A percentile compares a stretch with the other conserved stretches of the same genome.
Conservation (phyloP, 1,140 invertebrate genomes). For the Lethocerus indicus region DNA sequence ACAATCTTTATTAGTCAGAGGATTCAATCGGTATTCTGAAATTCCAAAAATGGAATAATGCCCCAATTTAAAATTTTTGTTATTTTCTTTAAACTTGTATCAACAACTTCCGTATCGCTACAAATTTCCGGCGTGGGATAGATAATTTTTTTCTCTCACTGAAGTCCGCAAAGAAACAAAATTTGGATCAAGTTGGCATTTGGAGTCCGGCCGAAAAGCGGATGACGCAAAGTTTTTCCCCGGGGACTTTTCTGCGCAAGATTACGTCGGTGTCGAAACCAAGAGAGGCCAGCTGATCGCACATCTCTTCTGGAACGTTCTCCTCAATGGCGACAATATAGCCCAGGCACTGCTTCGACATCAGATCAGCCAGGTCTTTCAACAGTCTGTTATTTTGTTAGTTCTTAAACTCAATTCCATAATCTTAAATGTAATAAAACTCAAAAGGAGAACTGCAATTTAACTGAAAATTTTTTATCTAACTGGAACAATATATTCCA, state of each 20-base stretch:
- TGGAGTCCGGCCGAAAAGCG: too few species aligned
- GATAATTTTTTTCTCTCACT: too few species aligned
- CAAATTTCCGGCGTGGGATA: too few species aligned
- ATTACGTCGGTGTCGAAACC: constrained; percentile 42
- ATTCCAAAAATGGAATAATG: too few species aligned
- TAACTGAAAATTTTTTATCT: background rate
- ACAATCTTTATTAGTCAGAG: too few species aligned
- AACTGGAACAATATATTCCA: background rate
- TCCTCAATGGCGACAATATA: constrained; percentile 75
- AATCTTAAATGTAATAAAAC: background rate
- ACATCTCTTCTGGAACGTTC: constrained; percentile 64
- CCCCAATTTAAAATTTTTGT: too few species aligned
- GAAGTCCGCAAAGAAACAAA: too few species aligned
- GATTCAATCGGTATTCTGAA: too few species aligned
- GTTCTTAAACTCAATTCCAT: background rate
- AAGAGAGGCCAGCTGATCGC: constrained; percentile 34
- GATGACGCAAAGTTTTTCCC: constrained; percentile 38
- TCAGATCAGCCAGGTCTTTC: constrained; percentile 39
- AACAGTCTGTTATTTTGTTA: constrained; percentile 43
- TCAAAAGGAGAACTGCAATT: background rate
- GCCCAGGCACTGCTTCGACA: constrained; percentile 53
- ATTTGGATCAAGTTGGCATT: too few species aligned
- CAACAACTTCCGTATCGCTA: too few species aligned
- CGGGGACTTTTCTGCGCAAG: constrained; percentile 46
- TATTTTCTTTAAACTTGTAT: too few species aligned